Conservation (phyloP, 2,797 vertebrate genomes). For the Microctenopoma lineatum region DNA sequence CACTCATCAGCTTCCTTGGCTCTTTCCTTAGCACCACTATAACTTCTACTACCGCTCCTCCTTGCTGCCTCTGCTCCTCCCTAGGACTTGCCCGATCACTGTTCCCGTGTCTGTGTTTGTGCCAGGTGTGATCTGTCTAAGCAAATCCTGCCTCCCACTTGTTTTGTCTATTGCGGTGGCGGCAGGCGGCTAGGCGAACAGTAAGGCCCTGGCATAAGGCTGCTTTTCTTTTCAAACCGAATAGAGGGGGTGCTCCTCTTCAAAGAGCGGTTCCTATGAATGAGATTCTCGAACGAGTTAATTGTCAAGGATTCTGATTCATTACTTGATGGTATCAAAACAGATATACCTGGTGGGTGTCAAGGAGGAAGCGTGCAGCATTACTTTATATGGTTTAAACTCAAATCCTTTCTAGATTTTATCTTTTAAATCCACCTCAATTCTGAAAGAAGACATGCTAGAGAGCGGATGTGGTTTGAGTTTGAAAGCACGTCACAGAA, state of each 20-base stretch:
- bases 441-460: slow-evolving; percentile 1
- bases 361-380: slow-evolving; percentile 2
- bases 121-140: slow-evolving; percentile 84
- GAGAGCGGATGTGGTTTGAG: slow-evolving; percentile 3
- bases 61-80: slow-evolving; percentile 56
- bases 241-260: slow-evolving; percentile 26
- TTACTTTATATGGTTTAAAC: neutral
- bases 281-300: slow-evolving; percentile 33
- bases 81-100: slow-evolving; percentile 71
- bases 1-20: slow-evolving; percentile 23
- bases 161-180: slow-evolving; percentile 81
- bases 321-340: slow-evolving; percentile 16
- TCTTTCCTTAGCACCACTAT: slow-evolving; percentile 2
- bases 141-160: slow-evolving; percentile 80
- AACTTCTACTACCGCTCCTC: slow-evolving; percentile 21
- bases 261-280: slow-evolving; percentile 44
- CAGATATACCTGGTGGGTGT: slow-evolving; percentile 10
- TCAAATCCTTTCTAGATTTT: slow-evolving; percentile 9
- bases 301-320: slow-evolving; percentile 34
- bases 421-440: slow-evolving; percentile 16
- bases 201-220: slow-evolving; percentile 52
- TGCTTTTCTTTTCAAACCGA: slow-evolving; percentile 62
- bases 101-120: slow-evolving; percentile 73
- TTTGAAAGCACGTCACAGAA: slow-evolving; percentile 29
- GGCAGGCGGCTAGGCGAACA: slow-evolving; percentile 67